Evolutionary conservation across 1,140 invertebrate species (phyloP), one percentile per base, ranked within the genome.

Genomic region (Thaumatotibia leucotreta): DNA sequence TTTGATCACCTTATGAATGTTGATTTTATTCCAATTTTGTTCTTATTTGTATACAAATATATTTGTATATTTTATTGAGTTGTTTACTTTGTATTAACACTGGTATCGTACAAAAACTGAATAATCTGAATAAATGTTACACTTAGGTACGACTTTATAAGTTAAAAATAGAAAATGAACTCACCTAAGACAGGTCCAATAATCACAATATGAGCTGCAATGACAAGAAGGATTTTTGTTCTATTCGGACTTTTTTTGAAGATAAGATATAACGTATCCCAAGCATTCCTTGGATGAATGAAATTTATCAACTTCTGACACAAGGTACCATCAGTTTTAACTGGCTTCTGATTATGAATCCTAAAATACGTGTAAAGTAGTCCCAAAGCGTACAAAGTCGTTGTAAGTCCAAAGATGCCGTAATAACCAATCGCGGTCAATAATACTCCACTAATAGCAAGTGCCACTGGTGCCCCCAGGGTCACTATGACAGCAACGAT

Each of bases 401-500:
- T 65, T 11, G 69, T 72, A n/a, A 89, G 79, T 9, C 77, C 71
- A 68, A 92, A 92, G 61, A 91, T 81, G 32, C 89, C 89, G 63
- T 89, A 92, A 66, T 87, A 92, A 11, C 91, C 91, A n/a, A 91
- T 71, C 31, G 71, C 65, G 64, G 88, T 80, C 5, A 82, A 86
- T 45, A 92, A 74, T 27, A 91, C 76, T 24, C 91, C 91, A 79
- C 89, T 90, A 9, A 91, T 73, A 14, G 90, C 81, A 8, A 82
- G 81, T 61, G 88, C 92, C 14, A 91, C 74, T 2, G 91, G 90
- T 24, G 89, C 75, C 9, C 88, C 86, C 2, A 92, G 58, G 1
- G 87, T 91, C 5, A 93, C 89, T 23, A 93, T 92, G 32, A 93
- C 91, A 73, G 92, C 92, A 9, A 93, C 89, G 4, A 93, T 68